phyloP scores from a whole-genome alignment of 2,113 vertebrate species.

The Dicaeum eximium region DNA sequence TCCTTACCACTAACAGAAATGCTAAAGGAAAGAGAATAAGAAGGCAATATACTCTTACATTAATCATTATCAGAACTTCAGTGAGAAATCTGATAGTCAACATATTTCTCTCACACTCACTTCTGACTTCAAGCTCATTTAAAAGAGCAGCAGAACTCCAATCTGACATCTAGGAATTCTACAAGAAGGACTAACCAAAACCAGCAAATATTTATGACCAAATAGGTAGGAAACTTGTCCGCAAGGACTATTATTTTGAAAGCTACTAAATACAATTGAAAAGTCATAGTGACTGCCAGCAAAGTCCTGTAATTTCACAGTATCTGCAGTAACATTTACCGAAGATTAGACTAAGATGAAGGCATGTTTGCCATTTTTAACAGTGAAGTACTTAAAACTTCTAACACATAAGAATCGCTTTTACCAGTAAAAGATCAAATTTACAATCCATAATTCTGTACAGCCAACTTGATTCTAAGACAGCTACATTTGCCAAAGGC shows the following conservation, averaged over 20 bases:
- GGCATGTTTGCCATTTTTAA: not conserved
- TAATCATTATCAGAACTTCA: not conserved
- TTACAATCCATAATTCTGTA: not conserved
- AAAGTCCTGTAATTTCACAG: not conserved
- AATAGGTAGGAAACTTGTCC: not conserved
- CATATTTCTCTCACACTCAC: not conserved
- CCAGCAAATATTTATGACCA: not conserved
- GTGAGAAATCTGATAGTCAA: not conserved
- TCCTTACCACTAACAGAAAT: not conserved
- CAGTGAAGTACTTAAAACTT: not conserved
- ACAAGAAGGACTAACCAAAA: not conserved
- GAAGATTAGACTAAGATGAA: slow-evolving; percentile 1
- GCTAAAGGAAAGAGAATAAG: not conserved
- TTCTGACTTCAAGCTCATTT: not conserved
- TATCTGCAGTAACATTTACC: not conserved
- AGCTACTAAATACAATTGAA: not conserved
- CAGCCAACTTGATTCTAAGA: not conserved
- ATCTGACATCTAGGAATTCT: not conserved
- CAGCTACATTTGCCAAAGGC: not conserved
- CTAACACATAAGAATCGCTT: not conserved
- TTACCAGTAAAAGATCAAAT: not conserved
- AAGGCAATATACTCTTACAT: not conserved
- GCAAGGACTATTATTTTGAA: not conserved
- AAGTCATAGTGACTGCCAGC: not conserved
- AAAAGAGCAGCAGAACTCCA: not conserved